These are phyloP conservation scores for Phaethornis superciliosus DNA, from an alignment of 2,113 vertebrate species.

Conservation along the genomic window DNA sequence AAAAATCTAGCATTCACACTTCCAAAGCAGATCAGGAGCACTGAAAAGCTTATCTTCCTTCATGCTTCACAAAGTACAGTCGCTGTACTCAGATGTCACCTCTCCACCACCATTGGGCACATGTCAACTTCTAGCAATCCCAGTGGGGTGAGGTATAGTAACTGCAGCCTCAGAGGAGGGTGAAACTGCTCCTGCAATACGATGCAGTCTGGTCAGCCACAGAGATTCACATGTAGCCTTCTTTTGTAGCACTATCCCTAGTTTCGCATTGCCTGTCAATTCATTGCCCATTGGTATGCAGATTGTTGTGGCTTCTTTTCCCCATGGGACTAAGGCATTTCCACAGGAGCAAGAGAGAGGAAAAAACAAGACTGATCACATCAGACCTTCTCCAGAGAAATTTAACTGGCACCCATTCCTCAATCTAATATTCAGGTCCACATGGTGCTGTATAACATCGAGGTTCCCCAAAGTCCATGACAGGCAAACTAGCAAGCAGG, in stretches of 20 bases:
- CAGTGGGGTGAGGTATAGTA: neutral
- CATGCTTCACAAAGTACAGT: neutral
- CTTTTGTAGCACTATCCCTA: too few species aligned
- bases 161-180: neutral
- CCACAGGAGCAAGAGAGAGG: neutral
- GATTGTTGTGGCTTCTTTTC: neutral
- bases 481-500: neutral
- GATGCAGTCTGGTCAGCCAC: rapidly evolving
- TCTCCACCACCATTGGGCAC: neutral
- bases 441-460: rapidly evolving
- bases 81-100: neutral
- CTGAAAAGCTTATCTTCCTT: neutral
- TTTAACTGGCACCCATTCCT: neutral
- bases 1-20: neutral
- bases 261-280: too few species aligned
- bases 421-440: neutral
- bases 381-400: neutral
- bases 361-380: neutral
- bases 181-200: neutral
- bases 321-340: neutral
- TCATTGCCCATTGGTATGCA: too few species aligned
- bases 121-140: neutral
- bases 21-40: neutral
- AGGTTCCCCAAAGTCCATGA: neutral
- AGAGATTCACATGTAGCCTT: neutral